Evolutionary conservation across 1,140 invertebrate genomes (phyloP).

Genomic region (Achroia grisella): DNA sequence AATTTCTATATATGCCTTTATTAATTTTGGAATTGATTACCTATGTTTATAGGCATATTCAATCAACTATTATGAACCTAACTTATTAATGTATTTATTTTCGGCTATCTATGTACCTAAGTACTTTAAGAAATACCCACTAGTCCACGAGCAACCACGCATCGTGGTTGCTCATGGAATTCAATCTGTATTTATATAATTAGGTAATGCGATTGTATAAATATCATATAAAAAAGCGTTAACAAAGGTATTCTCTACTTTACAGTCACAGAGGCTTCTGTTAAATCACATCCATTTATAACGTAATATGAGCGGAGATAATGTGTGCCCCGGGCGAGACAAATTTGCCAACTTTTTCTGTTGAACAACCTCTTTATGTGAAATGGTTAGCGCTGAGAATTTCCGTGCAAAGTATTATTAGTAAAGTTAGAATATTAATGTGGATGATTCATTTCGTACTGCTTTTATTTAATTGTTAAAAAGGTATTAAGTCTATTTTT

Average conservation of each 20-base stretch:
- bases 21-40: too few species aligned
- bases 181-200: too few species aligned
- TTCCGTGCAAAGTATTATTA: conserved; percentile 34
- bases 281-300: conserved; percentile 34
- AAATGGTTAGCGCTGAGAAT: conserved; percentile 30
- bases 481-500: not conserved
- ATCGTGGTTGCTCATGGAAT: too few species aligned
- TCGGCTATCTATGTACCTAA: too few species aligned
- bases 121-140: too few species aligned
- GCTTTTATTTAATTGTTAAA: not conserved
- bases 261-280: conserved; percentile 14
- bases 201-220: too few species aligned
- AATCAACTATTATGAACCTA: too few species aligned
- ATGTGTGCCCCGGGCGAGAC: conserved; percentile 37
- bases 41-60: too few species aligned
- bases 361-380: conserved; percentile 38
- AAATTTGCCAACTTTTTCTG: conserved; percentile 42
- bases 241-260: conserved; percentile 20
- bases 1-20: too few species aligned
- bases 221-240: not conserved
- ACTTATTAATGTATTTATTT: too few species aligned
- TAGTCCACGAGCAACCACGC: too few species aligned
- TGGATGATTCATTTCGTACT: not conserved
- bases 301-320: conserved; percentile 35
- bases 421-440: conserved; percentile 18